Evolutionary conservation across 2,797 vertebrate species (phyloP).

Genomic region (Thripadectes ignobilis): DNA sequence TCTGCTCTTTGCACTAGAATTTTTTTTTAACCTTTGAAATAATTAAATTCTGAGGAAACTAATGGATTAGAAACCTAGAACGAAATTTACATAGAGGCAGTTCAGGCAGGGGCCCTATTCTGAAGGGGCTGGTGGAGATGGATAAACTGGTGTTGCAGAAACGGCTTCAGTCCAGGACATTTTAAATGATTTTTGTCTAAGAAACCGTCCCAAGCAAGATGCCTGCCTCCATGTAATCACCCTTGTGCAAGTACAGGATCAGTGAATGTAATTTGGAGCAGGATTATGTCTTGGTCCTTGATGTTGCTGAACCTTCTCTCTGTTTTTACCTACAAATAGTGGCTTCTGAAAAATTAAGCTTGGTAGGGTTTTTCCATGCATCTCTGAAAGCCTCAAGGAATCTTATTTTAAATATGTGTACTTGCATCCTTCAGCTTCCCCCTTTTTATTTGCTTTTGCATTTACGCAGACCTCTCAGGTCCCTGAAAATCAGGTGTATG

Average conservation of each 20-base stretch:
- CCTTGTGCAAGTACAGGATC: neutral
- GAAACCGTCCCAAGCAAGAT: neutral
- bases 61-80: neutral
- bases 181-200: neutral
- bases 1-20: neutral
- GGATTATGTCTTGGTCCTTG: neutral
- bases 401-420: neutral
- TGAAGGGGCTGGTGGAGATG: accelerated
- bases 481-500: neutral
- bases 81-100: neutral
- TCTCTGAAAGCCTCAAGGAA: neutral
- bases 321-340: neutral
- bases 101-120: neutral
- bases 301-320: neutral
- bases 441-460: neutral
- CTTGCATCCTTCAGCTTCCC: neutral
- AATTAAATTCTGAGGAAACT: neutral
- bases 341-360: neutral
- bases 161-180: neutral
- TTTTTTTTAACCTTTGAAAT: neutral
- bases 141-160: neutral
- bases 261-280: neutral
- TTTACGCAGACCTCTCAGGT: neutral
- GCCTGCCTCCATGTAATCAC: neutral
- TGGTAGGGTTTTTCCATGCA: neutral